Evolutionary conservation across 2,113 vertebrate species (phyloP).

Genomic region (Nothocercus nigrocapillus): DNA sequence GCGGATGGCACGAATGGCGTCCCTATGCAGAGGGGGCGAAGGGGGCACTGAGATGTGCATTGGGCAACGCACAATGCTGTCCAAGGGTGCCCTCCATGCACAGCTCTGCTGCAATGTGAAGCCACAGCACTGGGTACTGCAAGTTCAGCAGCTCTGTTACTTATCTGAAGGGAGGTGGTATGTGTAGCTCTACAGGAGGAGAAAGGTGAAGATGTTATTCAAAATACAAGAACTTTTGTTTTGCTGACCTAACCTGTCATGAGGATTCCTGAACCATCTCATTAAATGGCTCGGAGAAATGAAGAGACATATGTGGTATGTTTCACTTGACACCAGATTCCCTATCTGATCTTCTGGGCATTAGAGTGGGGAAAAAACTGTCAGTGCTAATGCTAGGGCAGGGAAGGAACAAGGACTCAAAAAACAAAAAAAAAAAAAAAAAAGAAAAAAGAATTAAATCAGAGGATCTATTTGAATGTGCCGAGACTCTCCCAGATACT

Average conservation of each 20-base stretch:
- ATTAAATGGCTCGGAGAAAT: neutral
- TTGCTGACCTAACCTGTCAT: neutral
- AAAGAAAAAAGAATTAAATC: neutral
- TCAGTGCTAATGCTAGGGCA: neutral
- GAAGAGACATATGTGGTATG: accelerated
- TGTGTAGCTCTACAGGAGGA: neutral
- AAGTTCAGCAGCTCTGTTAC: neutral
- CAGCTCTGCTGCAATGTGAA: neutral
- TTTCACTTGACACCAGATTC: neutral
- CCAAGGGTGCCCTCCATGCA: conserved; percentile 14
- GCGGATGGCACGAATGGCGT: neutral
- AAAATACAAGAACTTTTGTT: neutral
- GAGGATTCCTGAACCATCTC: neutral
- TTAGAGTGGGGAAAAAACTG: neutral
- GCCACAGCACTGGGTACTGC: neutral
- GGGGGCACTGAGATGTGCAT: no score
- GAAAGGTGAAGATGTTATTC: neutral
- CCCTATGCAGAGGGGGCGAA: neutral
- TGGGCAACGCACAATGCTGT: no score
- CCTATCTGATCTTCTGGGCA: neutral
- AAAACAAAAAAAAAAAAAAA: neutral
- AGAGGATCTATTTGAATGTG: neutral
- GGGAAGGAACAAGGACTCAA: neutral
- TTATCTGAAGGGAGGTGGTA: conserved; percentile 16
- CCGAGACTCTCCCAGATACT: neutral